Evolutionary conservation across 2,797 vertebrate species (phyloP).

Genomic region (Phrynocephalus vlangalii): DNA sequence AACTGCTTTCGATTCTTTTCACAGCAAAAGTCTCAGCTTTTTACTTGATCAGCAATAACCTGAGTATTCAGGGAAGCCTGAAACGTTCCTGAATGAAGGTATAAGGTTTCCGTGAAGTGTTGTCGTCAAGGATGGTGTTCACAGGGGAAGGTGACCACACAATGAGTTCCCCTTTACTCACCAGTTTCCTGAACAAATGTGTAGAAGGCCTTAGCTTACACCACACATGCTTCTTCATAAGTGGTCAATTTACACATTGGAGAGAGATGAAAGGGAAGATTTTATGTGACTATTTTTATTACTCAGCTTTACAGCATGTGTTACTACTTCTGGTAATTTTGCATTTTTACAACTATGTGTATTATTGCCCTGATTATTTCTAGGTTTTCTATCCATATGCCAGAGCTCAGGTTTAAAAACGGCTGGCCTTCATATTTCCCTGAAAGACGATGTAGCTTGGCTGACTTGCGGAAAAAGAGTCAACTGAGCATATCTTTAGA

Average conservation of each 20-base stretch:
- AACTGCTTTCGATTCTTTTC: slow-evolving; percentile 66
- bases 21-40: slow-evolving; percentile 61
- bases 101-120: slow-evolving; percentile 21
- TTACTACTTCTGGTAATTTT: slow-evolving; percentile 45
- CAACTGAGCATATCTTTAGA: too few relatives aligned
- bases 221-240: slow-evolving; percentile 38
- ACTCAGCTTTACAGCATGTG: slow-evolving; percentile 46
- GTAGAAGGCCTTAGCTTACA: slow-evolving; percentile 27
- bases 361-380: too few relatives aligned
- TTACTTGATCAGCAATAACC: slow-evolving; percentile 55
- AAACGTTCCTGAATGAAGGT: slow-evolving; percentile 48
- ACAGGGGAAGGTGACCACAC: rapidly evolving
- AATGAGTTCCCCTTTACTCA: slow-evolving; percentile 24
- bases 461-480: too few relatives aligned
- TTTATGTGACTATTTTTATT: slow-evolving; percentile 56
- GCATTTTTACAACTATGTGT: too few relatives aligned
- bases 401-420: too few relatives aligned
- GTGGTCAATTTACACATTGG: slow-evolving; percentile 39
- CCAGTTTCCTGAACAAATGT: slow-evolving; percentile 34
- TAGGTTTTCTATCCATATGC: too few relatives aligned
- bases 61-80: slow-evolving; percentile 55
- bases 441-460: too few relatives aligned
- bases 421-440: too few relatives aligned
- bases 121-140: slow-evolving; percentile 23
- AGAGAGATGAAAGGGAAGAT: slow-evolving; percentile 63